Conservation (phyloP, 2,888 invertebrate species). For the Sesia bembeciformis region DNA sequence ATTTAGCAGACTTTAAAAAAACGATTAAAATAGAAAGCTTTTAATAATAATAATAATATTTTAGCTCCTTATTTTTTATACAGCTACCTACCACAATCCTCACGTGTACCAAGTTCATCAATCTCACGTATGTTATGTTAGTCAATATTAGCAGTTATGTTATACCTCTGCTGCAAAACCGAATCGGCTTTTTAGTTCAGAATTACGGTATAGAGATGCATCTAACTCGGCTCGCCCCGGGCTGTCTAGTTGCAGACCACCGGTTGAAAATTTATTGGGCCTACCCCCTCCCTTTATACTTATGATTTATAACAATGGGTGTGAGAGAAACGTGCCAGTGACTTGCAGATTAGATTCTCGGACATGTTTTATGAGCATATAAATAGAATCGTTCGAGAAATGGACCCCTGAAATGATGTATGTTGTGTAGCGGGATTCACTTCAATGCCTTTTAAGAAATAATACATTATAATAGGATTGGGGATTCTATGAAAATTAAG, state of each 20-base stretch:
- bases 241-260: conserved; percentile 22
- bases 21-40: too few species aligned
- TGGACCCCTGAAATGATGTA: background rate
- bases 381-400: background rate
- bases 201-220: conserved; percentile 9
- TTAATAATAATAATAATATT: too few species aligned
- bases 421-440: background rate
- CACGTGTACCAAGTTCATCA: conserved; percentile 4
- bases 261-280: conserved; percentile 10
- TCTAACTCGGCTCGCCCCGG: conserved; percentile 15
- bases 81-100: conserved; percentile 1
- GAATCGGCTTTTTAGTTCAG: conserved; percentile 8
- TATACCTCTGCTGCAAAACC: conserved; percentile 1
- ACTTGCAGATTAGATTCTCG: conserved; percentile 25
- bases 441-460: too few species aligned
- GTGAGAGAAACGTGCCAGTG: conserved; percentile 19
- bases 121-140: conserved; percentile 8
- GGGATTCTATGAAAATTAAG: too few species aligned
- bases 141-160: conserved; percentile 7
- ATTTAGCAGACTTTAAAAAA: too few species aligned
- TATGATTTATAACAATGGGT: conserved; percentile 14
- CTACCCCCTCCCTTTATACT: conserved; percentile 12
- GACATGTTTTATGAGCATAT: background rate
- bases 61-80: too few species aligned
- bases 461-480: too few species aligned